Conservation (phyloP, 2,888 invertebrate species). For the Acutogordius australiensis region DNA sequence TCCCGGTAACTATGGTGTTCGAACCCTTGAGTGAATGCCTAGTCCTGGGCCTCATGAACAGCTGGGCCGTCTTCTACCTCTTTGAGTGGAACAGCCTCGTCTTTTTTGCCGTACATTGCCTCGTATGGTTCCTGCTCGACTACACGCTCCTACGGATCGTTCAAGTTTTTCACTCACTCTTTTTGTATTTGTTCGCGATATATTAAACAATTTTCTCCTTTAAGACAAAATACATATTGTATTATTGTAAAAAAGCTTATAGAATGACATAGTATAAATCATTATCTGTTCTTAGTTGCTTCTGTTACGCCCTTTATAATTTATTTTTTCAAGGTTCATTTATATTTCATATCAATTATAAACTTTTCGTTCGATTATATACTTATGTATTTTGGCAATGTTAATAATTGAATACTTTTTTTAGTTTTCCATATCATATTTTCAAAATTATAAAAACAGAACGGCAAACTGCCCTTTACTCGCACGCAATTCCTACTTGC, state of each 20-base stretch:
- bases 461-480: slow-evolving; percentile 64
- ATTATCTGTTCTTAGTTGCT: no score
- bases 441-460: slow-evolving; percentile 31
- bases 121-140: slow-evolving; percentile 79
- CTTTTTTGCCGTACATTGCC: slow-evolving; percentile 63
- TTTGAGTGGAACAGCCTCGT: slow-evolving; percentile 61
- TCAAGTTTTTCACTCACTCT: no score
- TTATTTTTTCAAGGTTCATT: no score
- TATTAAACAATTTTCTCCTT: no score
- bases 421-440: slow-evolving; percentile 13
- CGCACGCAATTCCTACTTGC: slow-evolving; percentile 73
- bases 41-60: slow-evolving; percentile 58
- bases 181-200: no score
- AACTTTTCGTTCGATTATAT: no score
- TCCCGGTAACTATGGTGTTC: slow-evolving; percentile 56
- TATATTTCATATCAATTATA: no score
- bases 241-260: no score
- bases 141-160: slow-evolving; percentile 62
- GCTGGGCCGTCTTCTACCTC: slow-evolving; percentile 50
- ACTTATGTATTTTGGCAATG: no score
- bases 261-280: no score
- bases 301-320: no score
- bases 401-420: slow-evolving; percentile 13
- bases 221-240: no score
- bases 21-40: slow-evolving; percentile 87